These are phyloP conservation scores for Prunella strophiata DNA, from an alignment of 2,797 vertebrate genomes.

Conservation along the genomic window DNA sequence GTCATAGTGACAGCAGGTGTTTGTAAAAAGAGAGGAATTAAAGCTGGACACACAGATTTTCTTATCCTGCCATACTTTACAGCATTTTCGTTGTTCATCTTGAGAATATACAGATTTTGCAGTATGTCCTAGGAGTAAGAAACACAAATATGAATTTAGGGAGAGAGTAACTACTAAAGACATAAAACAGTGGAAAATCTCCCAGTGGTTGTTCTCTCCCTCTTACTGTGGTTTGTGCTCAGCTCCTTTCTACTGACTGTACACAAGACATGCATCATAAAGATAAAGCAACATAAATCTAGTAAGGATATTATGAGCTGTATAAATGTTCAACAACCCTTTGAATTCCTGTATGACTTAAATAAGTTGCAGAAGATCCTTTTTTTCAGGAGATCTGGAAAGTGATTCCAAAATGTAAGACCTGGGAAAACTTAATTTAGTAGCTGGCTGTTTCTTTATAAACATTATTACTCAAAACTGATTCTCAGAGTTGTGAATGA, in stretches of 20 bases:
- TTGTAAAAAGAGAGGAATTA: neutral
- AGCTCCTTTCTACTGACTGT: neutral
- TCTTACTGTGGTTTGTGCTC: neutral
- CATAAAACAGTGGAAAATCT: neutral
- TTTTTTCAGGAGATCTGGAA: neutral
- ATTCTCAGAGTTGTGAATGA: neutral
- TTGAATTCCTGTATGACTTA: neutral
- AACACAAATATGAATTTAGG: neutral
- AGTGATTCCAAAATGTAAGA: neutral
- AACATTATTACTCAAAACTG: neutral
- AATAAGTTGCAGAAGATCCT: neutral
- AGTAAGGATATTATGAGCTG: neutral
- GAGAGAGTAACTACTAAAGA: neutral
- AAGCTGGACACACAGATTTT: neutral
- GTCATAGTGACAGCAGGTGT: neutral
- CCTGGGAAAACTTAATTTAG: neutral
- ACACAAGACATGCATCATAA: neutral
- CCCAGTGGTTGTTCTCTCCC: neutral
- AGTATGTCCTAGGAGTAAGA: neutral
- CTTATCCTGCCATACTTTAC: neutral
- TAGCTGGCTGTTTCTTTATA: neutral
- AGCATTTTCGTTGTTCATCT: neutral
- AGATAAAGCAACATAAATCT: neutral
- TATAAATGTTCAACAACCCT: no score
- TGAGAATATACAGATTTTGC: neutral